Percentiles rank a stretch among this genome's conserved stretches.
phyloP scores from a whole-genome alignment of 2,113 vertebrate genomes.

The Perca fluviatilis region DNA sequence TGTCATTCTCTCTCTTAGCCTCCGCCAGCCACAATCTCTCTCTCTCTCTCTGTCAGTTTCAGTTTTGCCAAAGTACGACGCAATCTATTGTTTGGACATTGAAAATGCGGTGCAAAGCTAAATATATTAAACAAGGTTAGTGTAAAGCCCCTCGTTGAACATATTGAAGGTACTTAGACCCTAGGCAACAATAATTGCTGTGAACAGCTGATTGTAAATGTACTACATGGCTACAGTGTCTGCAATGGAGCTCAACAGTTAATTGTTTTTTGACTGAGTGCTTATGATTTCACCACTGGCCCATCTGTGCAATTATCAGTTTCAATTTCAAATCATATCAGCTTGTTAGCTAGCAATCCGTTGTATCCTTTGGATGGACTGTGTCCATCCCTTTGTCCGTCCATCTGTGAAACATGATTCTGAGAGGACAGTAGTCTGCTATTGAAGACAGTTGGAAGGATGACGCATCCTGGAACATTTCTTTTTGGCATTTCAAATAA shows the following conservation, averaged over 20 bases:
- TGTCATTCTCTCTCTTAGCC: slow-evolving; percentile 17
- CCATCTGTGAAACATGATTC: slow-evolving; percentile 28
- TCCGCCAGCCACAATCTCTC: not conserved
- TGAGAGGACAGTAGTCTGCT: slow-evolving; percentile 8
- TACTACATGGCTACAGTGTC: not conserved
- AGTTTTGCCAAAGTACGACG: slow-evolving; percentile 1
- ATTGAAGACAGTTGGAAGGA: not conserved
- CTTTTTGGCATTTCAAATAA: not conserved
- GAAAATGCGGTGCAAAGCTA: not conserved
- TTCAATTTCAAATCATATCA: slow-evolving; percentile 16
- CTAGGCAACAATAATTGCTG: not conserved
- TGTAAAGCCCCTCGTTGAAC: slow-evolving; percentile 33
- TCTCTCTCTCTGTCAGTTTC: slow-evolving; percentile 9
- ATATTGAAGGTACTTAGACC: slow-evolving; percentile 2
- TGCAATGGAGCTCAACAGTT: not conserved
- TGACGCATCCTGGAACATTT: not conserved
- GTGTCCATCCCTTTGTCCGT: not conserved
- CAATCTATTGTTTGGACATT: slow-evolving; percentile 14
- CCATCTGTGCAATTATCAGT: slow-evolving; percentile 47
- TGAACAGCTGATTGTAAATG: slow-evolving; percentile 24
- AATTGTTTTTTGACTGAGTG: slow-evolving; percentile 33
- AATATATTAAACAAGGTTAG: slow-evolving; percentile 13
- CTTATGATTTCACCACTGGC: slow-evolving; percentile 18
- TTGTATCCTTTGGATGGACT: slow-evolving; percentile 5
- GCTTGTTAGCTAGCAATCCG: not conserved